Base-by-base conservation (phyloP, 2,113 vertebrate genomes). In the Nothobranchius kuhntae region DNA sequence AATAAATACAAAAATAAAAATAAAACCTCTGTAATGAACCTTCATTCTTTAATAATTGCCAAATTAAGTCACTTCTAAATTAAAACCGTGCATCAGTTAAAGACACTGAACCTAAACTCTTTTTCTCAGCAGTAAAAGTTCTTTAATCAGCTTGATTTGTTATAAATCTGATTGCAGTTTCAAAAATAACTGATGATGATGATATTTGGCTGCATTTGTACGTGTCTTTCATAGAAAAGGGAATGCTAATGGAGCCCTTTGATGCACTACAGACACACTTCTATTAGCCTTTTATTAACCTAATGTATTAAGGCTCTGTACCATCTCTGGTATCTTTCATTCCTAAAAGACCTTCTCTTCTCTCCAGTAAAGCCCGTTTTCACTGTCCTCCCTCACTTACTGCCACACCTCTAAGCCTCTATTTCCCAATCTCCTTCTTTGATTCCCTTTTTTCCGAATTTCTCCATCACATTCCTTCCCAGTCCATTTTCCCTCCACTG, bases 61-160 rank as follows among this genome's bases (percentile, higher is more conserved):
- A 88, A 79, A 84, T 73, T 75, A 77, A 88, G 83, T 63, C 53
- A 66, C 30, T 55, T 59, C 71, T 73, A 67, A 50, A 66, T 76
- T 82, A 77, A 73, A 82, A 79, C 59, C 59, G 79, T 68, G 63
- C 45, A 71, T 73, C 35, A 64, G 38, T 55, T 17, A 50, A 53
- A 42, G 40, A 3, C 4, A 30, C 1, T 3, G 30, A 30, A 30
- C 30, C 38, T 40, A 40, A 40, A 40, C 30, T 30, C 30, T 30
- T 30, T 40, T 40, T 80, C 38, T 15, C 40, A 61, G 42, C 36
- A 3, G 15, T 42, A 24, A 0, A 8, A 12, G 35, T 69, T 78
- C 57, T 51, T 61, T 3, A 30, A 30, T 60, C 38, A 58, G 52
- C 36, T 61, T 61, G 45, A 54, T 61, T 51, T 48, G 21, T 30